Conservation (phyloP, 2,797 vertebrate species). For the Serranus cabrilla region DNA sequence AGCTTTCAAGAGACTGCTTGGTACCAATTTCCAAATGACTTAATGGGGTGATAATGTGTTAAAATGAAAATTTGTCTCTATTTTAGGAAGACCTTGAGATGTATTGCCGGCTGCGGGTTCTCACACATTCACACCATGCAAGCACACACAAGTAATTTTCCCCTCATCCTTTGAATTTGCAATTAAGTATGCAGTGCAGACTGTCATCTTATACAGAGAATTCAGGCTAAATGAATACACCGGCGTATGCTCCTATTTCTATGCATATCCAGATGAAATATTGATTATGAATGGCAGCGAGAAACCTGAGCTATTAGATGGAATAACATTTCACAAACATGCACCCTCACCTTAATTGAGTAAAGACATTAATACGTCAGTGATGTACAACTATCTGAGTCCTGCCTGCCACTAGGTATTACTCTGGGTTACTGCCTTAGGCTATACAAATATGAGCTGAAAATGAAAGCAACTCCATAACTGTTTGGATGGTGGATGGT, state of each 20-base stretch:
- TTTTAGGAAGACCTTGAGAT: conserved; percentile 69
- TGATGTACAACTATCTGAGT: conserved; percentile 76
- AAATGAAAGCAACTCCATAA: conserved; percentile 80
- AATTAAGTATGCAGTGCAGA: conserved; percentile 73
- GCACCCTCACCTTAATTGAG: conserved; percentile 74
- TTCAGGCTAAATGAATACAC: conserved; percentile 57
- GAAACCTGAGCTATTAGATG: conserved; percentile 69
- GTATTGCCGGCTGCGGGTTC: conserved; percentile 48
- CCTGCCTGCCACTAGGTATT: conserved; percentile 77
- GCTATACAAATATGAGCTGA: conserved; percentile 79
- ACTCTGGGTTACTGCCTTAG: conserved; percentile 74
- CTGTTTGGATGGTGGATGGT: conserved; percentile 74
- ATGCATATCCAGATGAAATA: conserved; percentile 76
- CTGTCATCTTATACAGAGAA: conserved; percentile 64
- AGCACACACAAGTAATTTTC: conserved; percentile 69
- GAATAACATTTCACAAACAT: conserved; percentile 73
- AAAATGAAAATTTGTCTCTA: conserved; percentile 75
- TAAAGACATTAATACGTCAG: conserved; percentile 73
- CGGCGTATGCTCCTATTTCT: conserved; percentile 57
- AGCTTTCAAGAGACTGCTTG: conserved; percentile 51
- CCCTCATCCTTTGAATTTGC: conserved; percentile 75
- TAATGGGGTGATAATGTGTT: conserved; percentile 77
- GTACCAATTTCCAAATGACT: conserved; percentile 72
- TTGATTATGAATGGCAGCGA: conserved; percentile 73
- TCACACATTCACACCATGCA: conserved; percentile 39